Evolutionary conservation across 2,888 invertebrate species (phyloP).

Genomic region (Drosophila histrio): DNA sequence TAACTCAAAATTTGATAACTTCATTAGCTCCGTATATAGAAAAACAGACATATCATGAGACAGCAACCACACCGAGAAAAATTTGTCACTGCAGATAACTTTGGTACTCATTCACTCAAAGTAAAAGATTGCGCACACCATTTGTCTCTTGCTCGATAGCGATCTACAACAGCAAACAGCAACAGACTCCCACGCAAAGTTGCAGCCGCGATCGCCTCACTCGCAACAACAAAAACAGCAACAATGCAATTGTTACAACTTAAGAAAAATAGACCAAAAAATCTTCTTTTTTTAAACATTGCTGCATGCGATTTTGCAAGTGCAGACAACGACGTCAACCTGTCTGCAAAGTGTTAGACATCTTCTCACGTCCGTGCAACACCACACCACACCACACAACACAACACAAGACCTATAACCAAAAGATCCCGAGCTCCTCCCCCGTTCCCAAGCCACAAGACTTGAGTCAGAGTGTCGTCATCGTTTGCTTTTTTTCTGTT

Average conservation of each 20-base stretch:
- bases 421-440: slow-evolving; percentile 9
- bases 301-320: slow-evolving; percentile 72
- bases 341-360: slow-evolving; percentile 80
- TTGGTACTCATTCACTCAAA: slow-evolving; percentile 66
- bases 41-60: slow-evolving; percentile 27
- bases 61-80: slow-evolving; percentile 22
- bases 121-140: slow-evolving; percentile 82
- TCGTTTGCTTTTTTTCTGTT: slow-evolving; percentile 38
- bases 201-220: slow-evolving; percentile 56
- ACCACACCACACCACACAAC: slow-evolving; percentile 36
- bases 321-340: slow-evolving; percentile 67
- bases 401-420: slow-evolving; percentile 20
- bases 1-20: slow-evolving; percentile 55
- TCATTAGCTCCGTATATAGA: slow-evolving; percentile 46
- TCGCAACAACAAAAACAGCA: slow-evolving; percentile 38
- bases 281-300: slow-evolving; percentile 35
- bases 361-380: slow-evolving; percentile 74
- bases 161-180: slow-evolving; percentile 64
- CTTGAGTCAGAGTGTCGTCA: slow-evolving; percentile 66
- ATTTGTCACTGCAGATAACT: slow-evolving; percentile 76
- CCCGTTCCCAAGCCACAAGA: slow-evolving; percentile 16
- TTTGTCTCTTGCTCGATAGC: slow-evolving; percentile 80
- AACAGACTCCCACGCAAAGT: slow-evolving; percentile 80
- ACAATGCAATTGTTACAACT: slow-evolving; percentile 64
- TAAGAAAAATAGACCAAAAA: slow-evolving; percentile 50